A percentile compares a stretch with the other conserved stretches of the same genome.
Conservation (phyloP, 2,113 vertebrate species). For the Syrmaticus mikado region DNA sequence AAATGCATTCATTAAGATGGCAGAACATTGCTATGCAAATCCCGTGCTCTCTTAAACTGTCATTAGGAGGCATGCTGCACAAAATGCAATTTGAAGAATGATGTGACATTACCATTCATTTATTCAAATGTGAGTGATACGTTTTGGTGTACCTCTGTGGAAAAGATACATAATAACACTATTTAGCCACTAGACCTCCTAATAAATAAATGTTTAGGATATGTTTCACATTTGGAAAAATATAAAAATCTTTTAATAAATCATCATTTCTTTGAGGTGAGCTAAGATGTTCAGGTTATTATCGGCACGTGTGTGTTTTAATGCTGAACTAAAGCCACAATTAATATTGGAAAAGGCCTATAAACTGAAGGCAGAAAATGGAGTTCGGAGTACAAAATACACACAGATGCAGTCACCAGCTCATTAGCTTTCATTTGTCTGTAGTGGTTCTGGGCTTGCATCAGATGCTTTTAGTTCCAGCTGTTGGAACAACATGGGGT, state of each 20-base stretch:
- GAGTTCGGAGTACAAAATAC: background rate
- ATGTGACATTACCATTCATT: constrained; percentile 37
- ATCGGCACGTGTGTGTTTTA: background rate
- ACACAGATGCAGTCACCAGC: background rate
- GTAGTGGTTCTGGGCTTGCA: background rate
- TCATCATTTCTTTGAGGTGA: background rate
- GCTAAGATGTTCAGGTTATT: background rate
- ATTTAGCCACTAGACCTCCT: background rate
- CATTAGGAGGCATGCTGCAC: constrained; percentile 47
- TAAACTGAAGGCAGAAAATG: background rate
- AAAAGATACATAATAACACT: background rate
- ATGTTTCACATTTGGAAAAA: background rate
- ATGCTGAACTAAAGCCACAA: background rate
- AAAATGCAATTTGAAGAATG: constrained; percentile 28
- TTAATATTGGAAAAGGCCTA: background rate
- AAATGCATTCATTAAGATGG: constrained; percentile 57
- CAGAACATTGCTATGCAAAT: constrained; percentile 57
- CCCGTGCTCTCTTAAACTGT: constrained; percentile 40
- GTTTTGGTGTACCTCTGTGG: constrained; percentile 5
- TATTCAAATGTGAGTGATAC: background rate
- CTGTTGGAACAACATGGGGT: fast-evolving
- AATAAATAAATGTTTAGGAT: background rate
- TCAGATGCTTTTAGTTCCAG: background rate
- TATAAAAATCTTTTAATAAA: background rate
- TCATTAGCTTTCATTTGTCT: background rate